Evolutionary conservation across 2,888 invertebrate genomes (phyloP).

Genomic region (Nemapogon koenigi): DNA sequence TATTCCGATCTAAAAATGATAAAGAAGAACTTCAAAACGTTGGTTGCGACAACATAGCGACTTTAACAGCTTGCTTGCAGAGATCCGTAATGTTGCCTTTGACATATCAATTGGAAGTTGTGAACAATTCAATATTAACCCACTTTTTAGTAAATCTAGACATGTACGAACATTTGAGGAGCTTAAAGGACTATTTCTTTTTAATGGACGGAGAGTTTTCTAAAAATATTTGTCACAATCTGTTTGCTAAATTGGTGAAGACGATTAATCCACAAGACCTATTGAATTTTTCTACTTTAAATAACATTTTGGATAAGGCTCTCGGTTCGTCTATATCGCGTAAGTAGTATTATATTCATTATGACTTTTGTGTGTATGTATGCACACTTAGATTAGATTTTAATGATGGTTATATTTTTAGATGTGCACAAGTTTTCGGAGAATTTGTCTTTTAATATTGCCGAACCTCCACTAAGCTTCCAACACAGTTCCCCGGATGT

Average conservation of each 20-base stretch:
- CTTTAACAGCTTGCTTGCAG: slow-evolving; percentile 67
- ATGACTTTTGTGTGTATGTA: slow-evolving; percentile 3
- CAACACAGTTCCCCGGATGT: slow-evolving; percentile 71
- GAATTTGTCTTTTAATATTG: slow-evolving; percentile 69
- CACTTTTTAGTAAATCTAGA: slow-evolving; percentile 71
- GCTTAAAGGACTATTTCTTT: slow-evolving; percentile 80
- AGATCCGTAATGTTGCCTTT: slow-evolving; percentile 74
- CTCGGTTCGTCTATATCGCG: slow-evolving; percentile 71
- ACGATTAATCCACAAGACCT: slow-evolving; percentile 70
- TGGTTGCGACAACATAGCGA: slow-evolving; percentile 46
- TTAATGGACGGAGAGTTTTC: slow-evolving; percentile 83
- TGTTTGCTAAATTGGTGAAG: slow-evolving; percentile 72
- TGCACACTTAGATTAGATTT: background rate
- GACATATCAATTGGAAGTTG: slow-evolving; percentile 70
- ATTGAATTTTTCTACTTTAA: slow-evolving; percentile 72
- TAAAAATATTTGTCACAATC: slow-evolving; percentile 71
- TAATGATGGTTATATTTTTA: slow-evolving; percentile 21
- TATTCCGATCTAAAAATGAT: slow-evolving; percentile 16
- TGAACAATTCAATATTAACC: slow-evolving; percentile 75
- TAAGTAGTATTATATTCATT: slow-evolving; percentile 27
- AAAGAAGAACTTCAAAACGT: slow-evolving; percentile 33
- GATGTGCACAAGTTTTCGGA: slow-evolving; percentile 66
- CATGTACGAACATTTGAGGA: slow-evolving; percentile 73
- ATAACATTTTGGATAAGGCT: slow-evolving; percentile 73
- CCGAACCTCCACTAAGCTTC: slow-evolving; percentile 67